Base-by-base conservation (phyloP, 2,888 invertebrate genomes). In the Eucriotettix oculatus region DNA sequence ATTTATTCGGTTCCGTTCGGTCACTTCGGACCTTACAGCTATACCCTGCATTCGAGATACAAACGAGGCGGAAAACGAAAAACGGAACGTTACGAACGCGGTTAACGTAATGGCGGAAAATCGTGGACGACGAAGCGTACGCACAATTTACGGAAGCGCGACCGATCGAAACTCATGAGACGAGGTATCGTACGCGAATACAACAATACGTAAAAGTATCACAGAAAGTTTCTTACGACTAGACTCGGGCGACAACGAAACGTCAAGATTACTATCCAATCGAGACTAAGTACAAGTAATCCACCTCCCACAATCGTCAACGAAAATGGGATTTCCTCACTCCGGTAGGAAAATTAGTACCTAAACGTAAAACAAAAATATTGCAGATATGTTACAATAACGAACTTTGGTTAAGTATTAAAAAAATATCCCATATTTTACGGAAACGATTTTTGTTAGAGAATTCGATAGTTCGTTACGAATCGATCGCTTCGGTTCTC, bases 161-260 rank as follows among this genome's bases (percentile, higher is more conserved):
- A 17, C 16, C 16, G 29, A 29, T 17, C 54, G 16, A 59, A 62
- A 62, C 60, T 60, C 58, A 62, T 60, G 56, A 62, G 53, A 58
- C 17, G 60, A 62, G 58, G 58, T 58, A 57, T 58, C 42, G 54
- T 58, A 60, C 58, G 60, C 48, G 52, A 62, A 62, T 58, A 60
- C 60, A 60, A 62, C 62, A 60, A 56, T 62, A 62, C 60, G 29
- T 58, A 66, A 65, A 66, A 67, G 66, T 68, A 68, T 68, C 68
- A 68, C 68, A 68, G 68, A 68, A 66, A 66, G 67, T 66, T 67
- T 67, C 64, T 65, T 66, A 67, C 67, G 68, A 68, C 68, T 68
- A 68, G 68, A 67, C 63, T 66, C 68, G 67, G 64, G 64, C 60
- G 62, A 63, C 61, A 61, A 61, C 61, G 61, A 61, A 54, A 63